These are phyloP conservation scores for Microcaecilia unicolor DNA, from an alignment of 2,797 vertebrate genomes.

Conservation along the genomic window DNA sequence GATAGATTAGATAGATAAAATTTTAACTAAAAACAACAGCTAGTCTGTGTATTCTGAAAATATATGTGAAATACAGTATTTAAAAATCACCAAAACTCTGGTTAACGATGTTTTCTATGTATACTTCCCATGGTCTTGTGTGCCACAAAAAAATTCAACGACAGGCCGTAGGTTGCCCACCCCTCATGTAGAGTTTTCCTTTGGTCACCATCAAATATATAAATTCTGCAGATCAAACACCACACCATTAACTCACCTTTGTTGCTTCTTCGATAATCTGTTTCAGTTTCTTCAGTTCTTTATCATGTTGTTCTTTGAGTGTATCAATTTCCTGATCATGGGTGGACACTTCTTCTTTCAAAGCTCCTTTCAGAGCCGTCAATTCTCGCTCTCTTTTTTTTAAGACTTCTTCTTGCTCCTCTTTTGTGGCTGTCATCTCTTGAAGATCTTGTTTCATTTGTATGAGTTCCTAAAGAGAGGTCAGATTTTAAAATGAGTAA, in stretches of 20 bases:
- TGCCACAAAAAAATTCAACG: too few relatives aligned
- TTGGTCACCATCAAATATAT: too few relatives aligned
- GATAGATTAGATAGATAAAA: too few relatives aligned
- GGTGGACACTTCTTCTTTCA: constrained; percentile 90
- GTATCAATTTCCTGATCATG: constrained; percentile 90
- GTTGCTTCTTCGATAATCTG: constrained; percentile 65
- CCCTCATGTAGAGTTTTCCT: too few relatives aligned
- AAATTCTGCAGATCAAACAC: neutral
- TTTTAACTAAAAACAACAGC: too few relatives aligned
- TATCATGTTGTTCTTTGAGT: constrained; percentile 80
- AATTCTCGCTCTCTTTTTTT: constrained; percentile 85
- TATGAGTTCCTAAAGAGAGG: constrained; percentile 75
- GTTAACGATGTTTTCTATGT: too few relatives aligned
- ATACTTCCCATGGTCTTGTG: too few relatives aligned
- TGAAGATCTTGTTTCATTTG: constrained; percentile 77
- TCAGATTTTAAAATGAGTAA: neutral
- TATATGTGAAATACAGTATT: too few relatives aligned
- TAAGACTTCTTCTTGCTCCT: constrained; percentile 86
- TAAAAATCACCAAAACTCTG: too few relatives aligned
- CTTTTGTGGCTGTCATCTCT: constrained; percentile 71
- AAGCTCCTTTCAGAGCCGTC: constrained; percentile 85
- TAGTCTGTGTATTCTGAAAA: too few relatives aligned
- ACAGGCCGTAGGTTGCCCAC: too few relatives aligned
- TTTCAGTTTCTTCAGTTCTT: constrained; percentile 67
- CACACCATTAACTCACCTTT: constrained; percentile 54